Percentiles rank a stretch among this genome's conserved stretches.
phyloP scores from a whole-genome alignment of 2,797 vertebrate genomes.

The Merluccius polli region DNA sequence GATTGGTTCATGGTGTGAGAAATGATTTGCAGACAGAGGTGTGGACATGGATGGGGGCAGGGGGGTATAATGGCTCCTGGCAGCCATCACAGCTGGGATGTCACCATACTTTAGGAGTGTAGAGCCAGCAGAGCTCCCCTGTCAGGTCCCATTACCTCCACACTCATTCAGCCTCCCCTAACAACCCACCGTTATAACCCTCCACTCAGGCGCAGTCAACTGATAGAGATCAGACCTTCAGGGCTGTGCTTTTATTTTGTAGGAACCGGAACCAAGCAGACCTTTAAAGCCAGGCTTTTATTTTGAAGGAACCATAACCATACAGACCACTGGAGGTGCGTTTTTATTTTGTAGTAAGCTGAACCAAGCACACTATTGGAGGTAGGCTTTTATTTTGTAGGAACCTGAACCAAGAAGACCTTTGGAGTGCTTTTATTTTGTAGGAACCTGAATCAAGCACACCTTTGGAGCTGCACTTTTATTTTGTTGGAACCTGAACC shows the following conservation, averaged over 20 bases:
- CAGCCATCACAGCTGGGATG: conserved; percentile 3
- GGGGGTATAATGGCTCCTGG: background rate
- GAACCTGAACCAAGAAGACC: background rate
- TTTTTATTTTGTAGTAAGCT: background rate
- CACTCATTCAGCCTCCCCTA: background rate
- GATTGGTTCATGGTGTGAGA: background rate
- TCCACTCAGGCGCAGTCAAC: background rate
- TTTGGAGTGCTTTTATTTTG: background rate
- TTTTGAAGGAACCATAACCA: background rate
- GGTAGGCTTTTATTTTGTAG: background rate
- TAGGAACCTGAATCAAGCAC: background rate
- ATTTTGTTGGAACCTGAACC: no score
- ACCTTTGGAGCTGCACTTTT: no score
- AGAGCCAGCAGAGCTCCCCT: conserved; percentile 1
- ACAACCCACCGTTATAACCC: background rate
- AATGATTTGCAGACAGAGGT: conserved; percentile 2
- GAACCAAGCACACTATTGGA: background rate
- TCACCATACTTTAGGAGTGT: background rate
- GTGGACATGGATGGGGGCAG: background rate
- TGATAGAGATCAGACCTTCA: background rate
- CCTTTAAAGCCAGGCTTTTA: background rate
- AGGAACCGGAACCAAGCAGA: background rate
- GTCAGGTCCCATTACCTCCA: conserved; percentile 1
- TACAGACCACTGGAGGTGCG: background rate
- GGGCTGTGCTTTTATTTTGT: background rate